These are phyloP conservation scores for Catocala fraxini DNA, from an alignment of 2,888 invertebrate genomes.

Conservation along the genomic window DNA sequence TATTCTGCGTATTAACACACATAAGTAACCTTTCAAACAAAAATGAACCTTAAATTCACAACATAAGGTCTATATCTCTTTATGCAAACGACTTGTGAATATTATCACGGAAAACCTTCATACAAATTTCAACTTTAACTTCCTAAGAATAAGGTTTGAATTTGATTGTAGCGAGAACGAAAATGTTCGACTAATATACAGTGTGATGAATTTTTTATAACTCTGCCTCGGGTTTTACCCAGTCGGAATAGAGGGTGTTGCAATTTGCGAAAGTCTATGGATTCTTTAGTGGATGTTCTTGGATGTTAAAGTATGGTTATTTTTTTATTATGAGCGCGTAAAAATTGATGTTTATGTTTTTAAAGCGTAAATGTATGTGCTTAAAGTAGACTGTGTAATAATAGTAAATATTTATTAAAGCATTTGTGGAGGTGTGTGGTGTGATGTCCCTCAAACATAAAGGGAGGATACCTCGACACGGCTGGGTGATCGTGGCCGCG, in stretches of 20 bases:
- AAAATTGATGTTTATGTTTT: slow-evolving; percentile 2
- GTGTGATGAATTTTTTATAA: slow-evolving; percentile 57
- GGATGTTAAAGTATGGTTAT: too few relatives aligned
- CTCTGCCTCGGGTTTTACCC: slow-evolving; percentile 37
- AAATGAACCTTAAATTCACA: slow-evolving; percentile 11
- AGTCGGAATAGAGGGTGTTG: slow-evolving; percentile 40
- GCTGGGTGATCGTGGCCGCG: too few relatives aligned
- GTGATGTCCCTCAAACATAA: too few relatives aligned
- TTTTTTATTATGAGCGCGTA: too few relatives aligned
- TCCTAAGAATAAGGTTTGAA: slow-evolving; percentile 26
- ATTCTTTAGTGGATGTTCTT: neutral
- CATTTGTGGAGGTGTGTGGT: too few relatives aligned
- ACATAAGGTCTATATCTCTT: slow-evolving; percentile 31
- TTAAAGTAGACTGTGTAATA: too few relatives aligned
- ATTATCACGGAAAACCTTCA: neutral
- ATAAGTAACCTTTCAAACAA: slow-evolving; percentile 17
- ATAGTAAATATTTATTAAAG: too few relatives aligned
- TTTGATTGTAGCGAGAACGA: slow-evolving; percentile 21
- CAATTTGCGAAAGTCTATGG: slow-evolving; percentile 33
- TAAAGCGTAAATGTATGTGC: too few relatives aligned
- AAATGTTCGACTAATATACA: slow-evolving; percentile 41
- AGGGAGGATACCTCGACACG: too few relatives aligned
- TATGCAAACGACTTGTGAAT: neutral
- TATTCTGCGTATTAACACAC: too few relatives aligned
- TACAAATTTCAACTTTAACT: slow-evolving; percentile 27